A percentile compares a stretch with the other conserved stretches of the same genome.
These are phyloP conservation scores for Zoanthus sociatus DNA, from an alignment of 92 coral and sea anemone genomes.

Conservation along the genomic window DNA sequence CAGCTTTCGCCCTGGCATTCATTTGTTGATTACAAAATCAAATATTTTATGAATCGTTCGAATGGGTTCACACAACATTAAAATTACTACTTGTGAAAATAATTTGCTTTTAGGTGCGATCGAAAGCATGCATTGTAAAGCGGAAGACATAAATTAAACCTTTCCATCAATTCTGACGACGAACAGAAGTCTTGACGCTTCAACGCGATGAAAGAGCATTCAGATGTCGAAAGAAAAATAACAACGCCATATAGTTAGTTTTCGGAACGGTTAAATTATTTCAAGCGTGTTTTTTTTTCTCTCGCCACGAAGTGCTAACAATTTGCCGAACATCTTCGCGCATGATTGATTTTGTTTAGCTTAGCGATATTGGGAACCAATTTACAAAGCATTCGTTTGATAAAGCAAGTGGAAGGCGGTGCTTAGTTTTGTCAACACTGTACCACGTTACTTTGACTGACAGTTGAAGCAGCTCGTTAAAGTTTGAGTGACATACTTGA, in stretches of 20 bases:
- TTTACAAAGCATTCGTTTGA: constrained; percentile 98
- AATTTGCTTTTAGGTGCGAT: constrained; percentile 79
- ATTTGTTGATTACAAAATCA: constrained; percentile 95
- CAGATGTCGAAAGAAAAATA: constrained; percentile 1
- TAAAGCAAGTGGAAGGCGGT: constrained; percentile 94
- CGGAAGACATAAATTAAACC: constrained; percentile 69
- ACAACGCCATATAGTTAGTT: neutral
- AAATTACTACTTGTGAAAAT: constrained; percentile 81
- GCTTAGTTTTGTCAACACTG: constrained; percentile 94
- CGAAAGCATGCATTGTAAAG: constrained; percentile 65
- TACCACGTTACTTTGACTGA: constrained; percentile 99
- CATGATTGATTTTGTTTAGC: constrained; percentile 98
- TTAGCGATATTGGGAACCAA: constrained; percentile 97
- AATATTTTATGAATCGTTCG: constrained; percentile 88
- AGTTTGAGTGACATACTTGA: constrained; percentile 99
- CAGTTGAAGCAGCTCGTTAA: constrained; percentile 99
- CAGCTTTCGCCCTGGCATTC: constrained; percentile 58
- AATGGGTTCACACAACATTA: constrained; percentile 84
- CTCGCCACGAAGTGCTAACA: constrained; percentile 49
- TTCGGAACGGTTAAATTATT: neutral
- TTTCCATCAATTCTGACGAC: constrained; percentile 37
- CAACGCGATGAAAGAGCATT: constrained; percentile 17
- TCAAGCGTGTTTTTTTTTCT: neutral
- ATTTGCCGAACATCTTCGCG: constrained; percentile 65
- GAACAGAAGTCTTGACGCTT: constrained; percentile 40